Base-by-base conservation (phyloP, 2,888 invertebrate species). In the Drosophila testacea region DNA sequence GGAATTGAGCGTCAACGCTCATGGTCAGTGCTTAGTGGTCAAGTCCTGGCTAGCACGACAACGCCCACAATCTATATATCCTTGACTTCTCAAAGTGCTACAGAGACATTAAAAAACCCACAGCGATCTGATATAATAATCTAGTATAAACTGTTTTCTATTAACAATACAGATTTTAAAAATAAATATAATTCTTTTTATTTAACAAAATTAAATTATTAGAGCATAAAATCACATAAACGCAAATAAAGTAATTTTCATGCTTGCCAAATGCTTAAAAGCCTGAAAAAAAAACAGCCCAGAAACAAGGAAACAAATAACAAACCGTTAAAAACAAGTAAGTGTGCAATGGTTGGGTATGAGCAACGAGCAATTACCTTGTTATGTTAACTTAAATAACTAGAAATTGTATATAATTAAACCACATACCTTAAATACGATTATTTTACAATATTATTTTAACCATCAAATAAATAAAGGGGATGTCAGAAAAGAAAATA, bases 171-270 rank as follows among this genome's bases (percentile, higher is more conserved):
- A 22, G 22, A 22, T 22, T 22, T 22, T 22, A 2, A 22, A 22
- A 22, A 22, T 22, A 22, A 22, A 22, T 22, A 22, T 3, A 3
- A 22, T 3, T 22, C 22, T 22, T 1, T 2, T 22, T 22, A 3
- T 22, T 22, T 22, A 22, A 22, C 22, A 27, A 55, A 66, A 73
- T 84, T 68, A 74, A 79, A 60, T 82, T 79, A 86, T 79, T 83
- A 79, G 86, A 86, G 88, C 82, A 56, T 68, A 87, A 87, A 88
- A 84, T 88, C 79, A 77, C 73, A 81, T 86, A 84, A 88, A 83
- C 81, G 76, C 77, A 88, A 87, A 83, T 86, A 81, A 81, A 82
- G 86, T 79, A 88, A 83, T 74, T 84, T 86, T 81, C 66, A 77
- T 73, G 79, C 80, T 74, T 65, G 75, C 77, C 73, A 77, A 77